phyloP scores from a whole-genome alignment of 2,113 vertebrate species.

The Cochlearius cochlearius region DNA sequence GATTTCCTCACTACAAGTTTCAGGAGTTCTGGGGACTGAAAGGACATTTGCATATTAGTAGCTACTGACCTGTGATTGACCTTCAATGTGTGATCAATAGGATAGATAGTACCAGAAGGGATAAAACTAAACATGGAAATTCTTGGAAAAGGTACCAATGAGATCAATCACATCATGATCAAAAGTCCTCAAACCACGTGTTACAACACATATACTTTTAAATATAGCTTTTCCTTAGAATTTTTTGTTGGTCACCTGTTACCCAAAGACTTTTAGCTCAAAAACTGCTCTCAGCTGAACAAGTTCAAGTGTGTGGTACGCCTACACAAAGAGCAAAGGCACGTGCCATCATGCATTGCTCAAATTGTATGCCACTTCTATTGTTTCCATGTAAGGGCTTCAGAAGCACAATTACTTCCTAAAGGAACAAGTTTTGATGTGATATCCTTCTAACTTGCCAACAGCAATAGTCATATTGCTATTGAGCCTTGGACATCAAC shows the following conservation, averaged over 20 bases:
- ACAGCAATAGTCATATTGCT: neutral
- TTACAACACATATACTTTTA: neutral
- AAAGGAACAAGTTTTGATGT: neutral
- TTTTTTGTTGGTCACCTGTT: neutral
- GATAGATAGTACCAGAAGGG: neutral
- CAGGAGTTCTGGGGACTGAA: neutral
- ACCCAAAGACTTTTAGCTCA: neutral
- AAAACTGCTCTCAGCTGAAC: neutral
- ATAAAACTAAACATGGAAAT: neutral
- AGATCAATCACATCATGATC: neutral
- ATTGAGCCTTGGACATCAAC: neutral
- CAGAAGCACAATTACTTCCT: neutral
- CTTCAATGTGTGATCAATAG: neutral
- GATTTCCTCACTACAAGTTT: neutral
- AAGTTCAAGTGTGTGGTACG: neutral
- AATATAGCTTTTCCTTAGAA: neutral
- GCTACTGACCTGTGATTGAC: neutral
- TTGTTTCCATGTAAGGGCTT: neutral
- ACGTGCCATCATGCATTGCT: rapidly evolving
- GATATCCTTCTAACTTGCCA: neutral
- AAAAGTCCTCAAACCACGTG: neutral
- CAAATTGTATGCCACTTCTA: neutral
- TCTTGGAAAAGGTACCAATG: neutral
- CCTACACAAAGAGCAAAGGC: neutral
- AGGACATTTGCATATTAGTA: neutral